Evolutionary conservation across 2,113 vertebrate species (phyloP).

Genomic region (Neolamprologus modestus): DNA sequence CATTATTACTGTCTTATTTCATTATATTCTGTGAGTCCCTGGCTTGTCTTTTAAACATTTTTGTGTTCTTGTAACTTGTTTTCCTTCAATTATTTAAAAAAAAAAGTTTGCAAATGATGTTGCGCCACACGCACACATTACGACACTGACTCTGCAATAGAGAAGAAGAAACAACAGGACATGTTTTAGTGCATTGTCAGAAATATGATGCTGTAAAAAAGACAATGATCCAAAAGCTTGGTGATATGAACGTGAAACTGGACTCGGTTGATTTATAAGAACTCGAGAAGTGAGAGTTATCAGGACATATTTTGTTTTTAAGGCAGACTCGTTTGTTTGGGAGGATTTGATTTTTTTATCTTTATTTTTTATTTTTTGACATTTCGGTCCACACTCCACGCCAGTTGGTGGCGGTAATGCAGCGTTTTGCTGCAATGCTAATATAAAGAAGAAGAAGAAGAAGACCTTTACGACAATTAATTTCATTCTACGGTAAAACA

Average conservation of each 20-base stretch:
- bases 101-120: background rate
- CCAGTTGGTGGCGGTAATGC: background rate
- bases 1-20: background rate
- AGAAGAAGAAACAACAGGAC: background rate
- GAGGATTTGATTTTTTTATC: background rate
- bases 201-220: background rate
- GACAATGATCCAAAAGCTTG: background rate
- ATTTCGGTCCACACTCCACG: background rate
- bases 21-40: background rate
- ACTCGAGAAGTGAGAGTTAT: background rate
- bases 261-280: background rate
- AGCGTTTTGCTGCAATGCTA: background rate
- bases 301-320: background rate
- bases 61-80: background rate
- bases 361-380: background rate
- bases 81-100: background rate
- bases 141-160: fast-evolving
- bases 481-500: background rate
- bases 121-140: fast-evolving
- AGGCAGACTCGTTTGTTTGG: background rate
- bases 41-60: background rate
- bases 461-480: background rate
- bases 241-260: background rate
- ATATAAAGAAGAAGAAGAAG: background rate
- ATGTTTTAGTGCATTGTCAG: background rate